Evolutionary conservation across 2,113 vertebrate species (phyloP), one percentile per base, ranked within the genome.

Genomic region (Sterrhoptilus dennistouni): DNA sequence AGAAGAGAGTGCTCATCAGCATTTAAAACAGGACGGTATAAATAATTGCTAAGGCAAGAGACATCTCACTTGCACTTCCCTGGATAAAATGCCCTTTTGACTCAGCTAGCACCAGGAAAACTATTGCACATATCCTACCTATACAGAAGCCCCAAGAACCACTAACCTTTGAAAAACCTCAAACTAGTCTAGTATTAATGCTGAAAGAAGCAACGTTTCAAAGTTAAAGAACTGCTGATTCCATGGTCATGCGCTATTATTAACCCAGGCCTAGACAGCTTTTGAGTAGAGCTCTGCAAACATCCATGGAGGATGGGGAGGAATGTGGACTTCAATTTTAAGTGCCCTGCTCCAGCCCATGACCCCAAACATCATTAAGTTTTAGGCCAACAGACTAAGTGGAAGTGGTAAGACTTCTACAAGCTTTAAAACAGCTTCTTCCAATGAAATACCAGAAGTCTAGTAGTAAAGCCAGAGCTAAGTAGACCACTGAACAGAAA

Each of bases 21-120:
- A 87, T 64, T 89, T 87, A 75, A 42, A 87, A 59, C 44, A 81
- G 27, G 38, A 54, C 2, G 63, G 38, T 66, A 87, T 84, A 91
- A 93, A 71, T 54, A 84, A 87, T n/a, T 83, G 36, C 78, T 84
- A 63, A 42, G 47, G 52, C 35, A 81, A 89, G 29, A 57, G 44
- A 50, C 36, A 80, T 36, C 47, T 70, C 70, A 56, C 44, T 83
- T 76, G 38, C 53, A 77, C 40, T 70, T 89, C 57, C 31, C 28
- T 31, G 4, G 49, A 75, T 21, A 68, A 82, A 82, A 61, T 5
- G 44, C 12, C 17, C 12, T 84, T 89, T 14, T 76, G 65, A 59
- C 49, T 83, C 54, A 27, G 36, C 10, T 52, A 25, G 31, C 76
- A 84, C n/a, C 24, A 44, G 25, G 29, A 76, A 65, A 56, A 71